Evolutionary conservation across 2,888 invertebrate species (phyloP).

Genomic region (Cosmia pyralina): DNA sequence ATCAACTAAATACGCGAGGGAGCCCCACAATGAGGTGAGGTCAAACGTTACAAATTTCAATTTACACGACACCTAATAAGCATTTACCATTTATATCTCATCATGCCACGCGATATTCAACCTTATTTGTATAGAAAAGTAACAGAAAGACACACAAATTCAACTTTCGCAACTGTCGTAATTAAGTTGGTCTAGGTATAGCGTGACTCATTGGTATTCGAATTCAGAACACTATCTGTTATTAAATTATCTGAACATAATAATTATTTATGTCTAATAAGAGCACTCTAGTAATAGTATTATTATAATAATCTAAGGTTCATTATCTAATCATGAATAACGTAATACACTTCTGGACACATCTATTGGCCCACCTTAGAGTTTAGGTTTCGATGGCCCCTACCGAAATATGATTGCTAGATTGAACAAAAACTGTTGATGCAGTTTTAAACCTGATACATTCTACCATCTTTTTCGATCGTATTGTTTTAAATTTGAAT

Average conservation of each 20-base stretch:
- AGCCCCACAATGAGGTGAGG: conserved; percentile 80
- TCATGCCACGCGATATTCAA: conserved; percentile 31
- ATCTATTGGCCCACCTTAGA: too few species aligned
- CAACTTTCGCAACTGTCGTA: conserved; percentile 30
- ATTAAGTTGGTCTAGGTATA: conserved; percentile 51
- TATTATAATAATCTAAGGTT: background rate
- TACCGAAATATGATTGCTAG: too few species aligned
- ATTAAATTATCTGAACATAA: conserved; percentile 55
- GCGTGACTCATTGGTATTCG: conserved; percentile 75
- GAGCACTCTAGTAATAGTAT: conserved; percentile 10
- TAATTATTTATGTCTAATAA: conserved; percentile 45
- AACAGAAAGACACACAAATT: conserved; percentile 5
- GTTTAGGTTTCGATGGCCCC: too few species aligned
- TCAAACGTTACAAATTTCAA: conserved; percentile 83
- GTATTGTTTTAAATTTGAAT: too few species aligned
- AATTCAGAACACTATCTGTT: conserved; percentile 55
- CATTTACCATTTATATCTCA: conserved; percentile 43
- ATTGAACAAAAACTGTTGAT: too few species aligned
- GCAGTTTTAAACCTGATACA: too few species aligned
- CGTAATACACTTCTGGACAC: too few species aligned
- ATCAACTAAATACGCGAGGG: conserved; percentile 68
- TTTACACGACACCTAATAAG: conserved; percentile 68
- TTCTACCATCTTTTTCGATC: too few species aligned
- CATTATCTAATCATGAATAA: conserved; percentile 8
- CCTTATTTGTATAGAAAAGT: conserved; percentile 27